Conservation (phyloP, 1,140 invertebrate genomes). For the Pseudomyrmex pallidus region DNA sequence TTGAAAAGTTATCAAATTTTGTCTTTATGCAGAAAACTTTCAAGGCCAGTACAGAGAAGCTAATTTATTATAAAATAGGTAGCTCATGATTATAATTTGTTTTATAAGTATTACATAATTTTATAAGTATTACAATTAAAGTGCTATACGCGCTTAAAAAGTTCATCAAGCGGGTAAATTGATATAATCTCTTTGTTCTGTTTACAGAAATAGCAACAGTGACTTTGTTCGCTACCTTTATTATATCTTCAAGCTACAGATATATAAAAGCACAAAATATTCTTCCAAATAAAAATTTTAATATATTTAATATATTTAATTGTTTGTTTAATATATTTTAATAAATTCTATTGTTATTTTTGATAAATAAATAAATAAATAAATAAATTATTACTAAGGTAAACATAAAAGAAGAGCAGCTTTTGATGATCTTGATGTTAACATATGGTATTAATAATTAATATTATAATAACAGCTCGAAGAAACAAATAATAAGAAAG, state of each 20-base stretch:
- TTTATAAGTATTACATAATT: constrained; percentile 33
- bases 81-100: constrained; percentile 8
- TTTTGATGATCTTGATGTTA: too few relatives aligned
- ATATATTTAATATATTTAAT: too few relatives aligned
- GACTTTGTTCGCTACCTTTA: constrained; percentile 7
- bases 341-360: too few relatives aligned
- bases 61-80: constrained; percentile 28
- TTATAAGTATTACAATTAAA: constrained; percentile 40
- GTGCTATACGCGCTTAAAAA: constrained; percentile 59
- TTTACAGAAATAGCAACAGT: constrained; percentile 6
- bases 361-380: too few relatives aligned
- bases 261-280: not conserved
- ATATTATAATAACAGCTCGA: too few relatives aligned
- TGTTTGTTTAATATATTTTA: too few relatives aligned
- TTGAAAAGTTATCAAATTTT: constrained; percentile 8
- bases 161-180: constrained; percentile 78
- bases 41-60: constrained; percentile 15
- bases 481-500: too few relatives aligned
- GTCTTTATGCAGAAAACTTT: not conserved
- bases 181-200: constrained; percentile 34
- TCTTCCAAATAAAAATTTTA: not conserved
- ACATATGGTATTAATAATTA: too few relatives aligned
- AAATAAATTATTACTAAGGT: too few relatives aligned
- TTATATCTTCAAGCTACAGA: constrained; percentile 23
- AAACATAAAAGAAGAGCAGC: too few relatives aligned